Conservation (phyloP, 2,797 vertebrate genomes). For the Acanthornis magna region DNA sequence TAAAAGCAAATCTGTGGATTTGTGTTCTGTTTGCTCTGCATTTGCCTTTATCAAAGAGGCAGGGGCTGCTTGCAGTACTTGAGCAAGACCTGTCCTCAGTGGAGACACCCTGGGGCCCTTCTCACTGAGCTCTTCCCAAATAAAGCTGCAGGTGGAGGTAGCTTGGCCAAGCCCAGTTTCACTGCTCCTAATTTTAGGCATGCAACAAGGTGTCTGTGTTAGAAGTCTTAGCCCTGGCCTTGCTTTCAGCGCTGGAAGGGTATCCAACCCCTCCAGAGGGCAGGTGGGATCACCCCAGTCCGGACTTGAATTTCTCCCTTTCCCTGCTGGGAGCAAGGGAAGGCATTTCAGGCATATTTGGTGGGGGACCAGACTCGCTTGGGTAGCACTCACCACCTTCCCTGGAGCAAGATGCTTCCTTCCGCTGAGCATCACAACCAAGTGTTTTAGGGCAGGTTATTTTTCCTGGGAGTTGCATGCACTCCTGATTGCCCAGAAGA, state of each 20-base stretch:
- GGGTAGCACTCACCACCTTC: neutral
- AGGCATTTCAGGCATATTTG: neutral
- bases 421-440: neutral
- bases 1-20: neutral
- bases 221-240: neutral
- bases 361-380: neutral
- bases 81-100: neutral
- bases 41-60: neutral
- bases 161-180: neutral
- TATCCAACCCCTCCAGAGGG: neutral
- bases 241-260: neutral
- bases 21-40: neutral
- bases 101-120: neutral
- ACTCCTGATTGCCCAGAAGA: slow-evolving; percentile 29
- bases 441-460: slow-evolving; percentile 13
- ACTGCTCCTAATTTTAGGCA: neutral
- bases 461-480: slow-evolving; percentile 9
- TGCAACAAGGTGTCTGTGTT: neutral
- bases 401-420: neutral
- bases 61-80: neutral
- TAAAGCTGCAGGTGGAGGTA: neutral
- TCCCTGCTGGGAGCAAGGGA: neutral
- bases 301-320: neutral
- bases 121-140: neutral
- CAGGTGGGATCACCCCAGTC: neutral